Percentiles rank a stretch among this genome's conserved stretches.
phyloP scores from a whole-genome alignment of 2,888 invertebrate genomes.

The Creontiades dilutus region DNA sequence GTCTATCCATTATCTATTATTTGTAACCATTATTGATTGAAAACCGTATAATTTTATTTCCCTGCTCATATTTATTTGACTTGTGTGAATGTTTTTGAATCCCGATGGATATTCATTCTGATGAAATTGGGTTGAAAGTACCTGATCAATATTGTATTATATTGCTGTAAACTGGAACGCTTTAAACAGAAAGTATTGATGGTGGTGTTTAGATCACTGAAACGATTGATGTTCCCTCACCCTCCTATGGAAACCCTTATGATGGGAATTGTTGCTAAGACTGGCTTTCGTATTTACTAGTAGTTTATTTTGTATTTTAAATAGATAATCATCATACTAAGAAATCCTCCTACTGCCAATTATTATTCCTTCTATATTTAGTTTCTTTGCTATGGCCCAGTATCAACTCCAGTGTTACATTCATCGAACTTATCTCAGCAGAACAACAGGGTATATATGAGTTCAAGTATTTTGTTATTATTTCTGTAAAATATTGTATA shows the following conservation, averaged over 20 bases:
- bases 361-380: not conserved
- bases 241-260: not conserved
- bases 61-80: too few relatives aligned
- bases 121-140: conserved; percentile 4
- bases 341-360: not conserved
- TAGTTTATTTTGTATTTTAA: not conserved
- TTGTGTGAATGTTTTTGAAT: too few relatives aligned
- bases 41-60: too few relatives aligned
- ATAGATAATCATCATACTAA: not conserved
- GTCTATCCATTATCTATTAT: too few relatives aligned
- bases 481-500: conserved; percentile 15
- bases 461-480: not conserved
- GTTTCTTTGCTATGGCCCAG: not conserved
- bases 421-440: not conserved
- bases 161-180: conserved; percentile 27
- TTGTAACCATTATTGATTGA: too few relatives aligned
- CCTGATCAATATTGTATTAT: conserved; percentile 17
- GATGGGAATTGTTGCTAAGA: conserved; percentile 14
- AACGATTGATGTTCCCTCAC: not conserved
- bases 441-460: not conserved
- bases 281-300: not conserved
- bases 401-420: not conserved
- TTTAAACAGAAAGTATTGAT: conserved; percentile 32
- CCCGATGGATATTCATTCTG: not conserved
- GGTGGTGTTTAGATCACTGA: conserved; percentile 13